Evolutionary conservation across 2,113 vertebrate species (phyloP).

Genomic region (Jaculus jaculus): DNA sequence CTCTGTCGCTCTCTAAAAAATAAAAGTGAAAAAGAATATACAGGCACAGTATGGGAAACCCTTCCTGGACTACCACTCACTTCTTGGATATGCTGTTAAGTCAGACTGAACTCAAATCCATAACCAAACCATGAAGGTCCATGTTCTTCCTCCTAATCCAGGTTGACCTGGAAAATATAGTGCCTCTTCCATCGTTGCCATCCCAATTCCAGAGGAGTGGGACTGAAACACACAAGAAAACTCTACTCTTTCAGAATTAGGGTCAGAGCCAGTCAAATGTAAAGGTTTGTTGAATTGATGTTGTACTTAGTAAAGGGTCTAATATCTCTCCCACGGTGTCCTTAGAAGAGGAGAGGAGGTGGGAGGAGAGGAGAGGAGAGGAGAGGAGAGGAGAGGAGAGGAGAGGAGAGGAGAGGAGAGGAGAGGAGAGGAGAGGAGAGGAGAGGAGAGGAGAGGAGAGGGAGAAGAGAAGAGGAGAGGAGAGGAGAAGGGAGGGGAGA

Average conservation of each 20-base stretch:
- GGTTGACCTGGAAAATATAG: not conserved
- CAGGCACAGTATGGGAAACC: not conserved
- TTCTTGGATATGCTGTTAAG: not conserved
- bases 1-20: too few relatives aligned
- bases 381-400: too few relatives aligned
- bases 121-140: not conserved
- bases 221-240: not conserved
- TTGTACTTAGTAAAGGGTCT: slow-evolving; percentile 23
- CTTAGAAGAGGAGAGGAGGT: not conserved
- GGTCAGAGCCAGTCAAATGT: not conserved
- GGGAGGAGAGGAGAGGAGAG: too few relatives aligned
- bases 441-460: too few relatives aligned
- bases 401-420: too few relatives aligned
- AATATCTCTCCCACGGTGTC: not conserved
- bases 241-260: slow-evolving; percentile 21
- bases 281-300: slow-evolving; percentile 21
- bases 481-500: too few relatives aligned
- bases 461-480: not conserved
- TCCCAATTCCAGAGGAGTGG: not conserved
- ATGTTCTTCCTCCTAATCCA: not conserved
- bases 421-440: too few relatives aligned
- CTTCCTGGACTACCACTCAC: not conserved
- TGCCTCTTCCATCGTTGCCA: not conserved
- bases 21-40: not conserved
- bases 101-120: not conserved